These are phyloP conservation scores for Acrobeloides nanus DNA, from an alignment of 2,888 invertebrate species.

Conservation along the genomic window DNA sequence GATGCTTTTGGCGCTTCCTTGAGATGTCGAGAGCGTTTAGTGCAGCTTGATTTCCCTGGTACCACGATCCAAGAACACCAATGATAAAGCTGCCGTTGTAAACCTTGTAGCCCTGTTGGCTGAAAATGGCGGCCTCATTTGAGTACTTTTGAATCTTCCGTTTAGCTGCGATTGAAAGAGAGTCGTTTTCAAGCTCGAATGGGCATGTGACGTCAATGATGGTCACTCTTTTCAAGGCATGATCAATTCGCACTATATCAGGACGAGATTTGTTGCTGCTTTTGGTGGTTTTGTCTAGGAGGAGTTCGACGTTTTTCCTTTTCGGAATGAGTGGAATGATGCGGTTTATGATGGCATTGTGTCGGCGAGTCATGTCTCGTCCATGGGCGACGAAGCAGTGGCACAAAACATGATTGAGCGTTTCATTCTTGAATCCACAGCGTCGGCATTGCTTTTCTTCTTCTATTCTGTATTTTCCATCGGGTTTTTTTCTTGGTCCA, in stretches of 20 bases:
- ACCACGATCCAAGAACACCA: background rate
- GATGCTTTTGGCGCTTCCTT: background rate
- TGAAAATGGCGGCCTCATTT: background rate
- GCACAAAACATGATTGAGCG: slow-evolving; percentile 1
- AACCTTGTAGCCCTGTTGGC: background rate
- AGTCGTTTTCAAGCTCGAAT: background rate
- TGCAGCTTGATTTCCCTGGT: background rate
- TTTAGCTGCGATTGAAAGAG: background rate
- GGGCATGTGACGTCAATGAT: background rate
- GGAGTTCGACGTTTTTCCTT: background rate
- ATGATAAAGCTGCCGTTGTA: background rate
- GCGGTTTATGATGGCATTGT: slow-evolving; percentile 2
- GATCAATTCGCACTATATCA: slow-evolving; percentile 1
- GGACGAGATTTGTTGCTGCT: background rate
- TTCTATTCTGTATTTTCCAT: too few relatives aligned
- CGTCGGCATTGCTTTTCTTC: slow-evolving; percentile 1
- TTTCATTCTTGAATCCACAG: slow-evolving; percentile 1
- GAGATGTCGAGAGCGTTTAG: background rate
- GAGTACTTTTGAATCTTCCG: background rate
- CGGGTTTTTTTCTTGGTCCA: background rate
- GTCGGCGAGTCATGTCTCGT: background rate
- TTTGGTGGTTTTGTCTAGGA: background rate
- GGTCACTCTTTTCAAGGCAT: background rate
- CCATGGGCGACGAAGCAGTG: background rate
- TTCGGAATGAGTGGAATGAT: background rate